A percentile compares a stretch with the other conserved stretches of the same genome.
These are phyloP conservation scores for Hycleus cichorii DNA, from an alignment of 1,140 invertebrate genomes.

Conservation along the genomic window DNA sequence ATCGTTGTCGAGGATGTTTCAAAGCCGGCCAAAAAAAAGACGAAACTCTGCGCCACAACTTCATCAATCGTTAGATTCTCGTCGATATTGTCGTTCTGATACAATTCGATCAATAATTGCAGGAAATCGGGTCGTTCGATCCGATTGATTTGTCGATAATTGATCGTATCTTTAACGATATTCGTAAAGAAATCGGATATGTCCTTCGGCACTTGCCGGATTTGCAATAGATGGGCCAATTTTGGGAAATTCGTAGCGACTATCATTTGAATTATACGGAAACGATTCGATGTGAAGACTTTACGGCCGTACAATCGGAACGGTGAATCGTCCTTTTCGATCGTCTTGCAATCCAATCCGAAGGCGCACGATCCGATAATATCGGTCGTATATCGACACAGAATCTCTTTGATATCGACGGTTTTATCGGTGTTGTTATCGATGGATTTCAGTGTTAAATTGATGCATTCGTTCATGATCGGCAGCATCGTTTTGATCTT, in stretches of 20 bases:
- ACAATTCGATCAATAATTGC: slow-evolving; percentile 50
- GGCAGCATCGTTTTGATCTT: slow-evolving; percentile 43
- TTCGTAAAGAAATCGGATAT: slow-evolving; percentile 17
- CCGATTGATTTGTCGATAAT: slow-evolving; percentile 1
- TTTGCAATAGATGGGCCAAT: not conserved
- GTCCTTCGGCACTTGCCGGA: not conserved
- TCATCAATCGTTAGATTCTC: slow-evolving; percentile 17
- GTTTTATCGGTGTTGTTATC: slow-evolving; percentile 24
- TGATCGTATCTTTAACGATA: slow-evolving; percentile 13
- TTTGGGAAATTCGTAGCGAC: slow-evolving; percentile 8
- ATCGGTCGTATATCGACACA: slow-evolving; percentile 44
- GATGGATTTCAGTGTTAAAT: not conserved
- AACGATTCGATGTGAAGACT: not conserved
- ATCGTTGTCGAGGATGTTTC: slow-evolving; percentile 54
- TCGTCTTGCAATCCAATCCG: slow-evolving; percentile 40
- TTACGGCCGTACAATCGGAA: slow-evolving; percentile 27
- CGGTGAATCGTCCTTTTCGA: slow-evolving; percentile 36
- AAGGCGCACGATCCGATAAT: slow-evolving; percentile 43
- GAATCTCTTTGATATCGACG: slow-evolving; percentile 40
- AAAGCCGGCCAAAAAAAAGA: slow-evolving; percentile 52
- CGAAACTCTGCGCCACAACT: slow-evolving; percentile 44
- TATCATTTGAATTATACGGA: not conserved
- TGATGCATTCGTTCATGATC: slow-evolving; percentile 34
- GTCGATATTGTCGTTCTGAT: slow-evolving; percentile 40
- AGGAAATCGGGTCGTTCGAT: slow-evolving; percentile 51